These are phyloP conservation scores for Ashinkailepas kermadecensis DNA, from an alignment of 2,888 invertebrate genomes.

Conservation along the genomic window DNA sequence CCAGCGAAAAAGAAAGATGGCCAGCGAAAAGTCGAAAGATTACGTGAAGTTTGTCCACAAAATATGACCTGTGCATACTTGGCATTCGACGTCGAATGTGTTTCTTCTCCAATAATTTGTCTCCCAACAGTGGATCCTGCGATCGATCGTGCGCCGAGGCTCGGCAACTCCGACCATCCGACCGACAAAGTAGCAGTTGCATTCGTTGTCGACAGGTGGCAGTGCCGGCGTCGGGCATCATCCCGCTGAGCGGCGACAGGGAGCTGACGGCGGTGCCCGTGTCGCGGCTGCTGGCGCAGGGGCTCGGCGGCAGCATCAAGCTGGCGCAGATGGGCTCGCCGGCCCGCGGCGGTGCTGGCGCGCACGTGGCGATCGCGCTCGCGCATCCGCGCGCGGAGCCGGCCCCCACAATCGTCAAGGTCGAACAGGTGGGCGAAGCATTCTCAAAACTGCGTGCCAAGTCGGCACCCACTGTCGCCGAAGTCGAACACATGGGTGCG, in stretches of 20 bases:
- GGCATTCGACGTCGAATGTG: too few species aligned
- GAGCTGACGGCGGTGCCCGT: conserved; percentile 20
- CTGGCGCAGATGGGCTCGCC: not conserved
- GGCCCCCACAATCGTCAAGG: not conserved
- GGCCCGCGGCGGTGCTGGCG: not conserved
- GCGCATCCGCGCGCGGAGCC: not conserved
- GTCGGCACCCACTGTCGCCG: too few species aligned
- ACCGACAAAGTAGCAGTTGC: not conserved
- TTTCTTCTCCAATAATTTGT: too few species aligned
- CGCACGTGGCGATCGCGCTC: not conserved
- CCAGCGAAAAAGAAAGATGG: too few species aligned
- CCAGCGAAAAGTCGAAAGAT: too few species aligned
- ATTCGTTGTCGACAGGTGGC: not conserved
- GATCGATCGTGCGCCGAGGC: too few species aligned
- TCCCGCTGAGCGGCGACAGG: conserved; percentile 13
- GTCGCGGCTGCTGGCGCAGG: conserved; percentile 15
- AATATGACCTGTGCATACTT: too few species aligned
- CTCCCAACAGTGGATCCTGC: too few species aligned
- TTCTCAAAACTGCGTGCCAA: too few species aligned
- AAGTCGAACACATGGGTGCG: too few species aligned
- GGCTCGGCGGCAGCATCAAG: not conserved
- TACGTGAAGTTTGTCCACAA: too few species aligned
- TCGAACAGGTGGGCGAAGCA: not conserved
- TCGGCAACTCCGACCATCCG: too few species aligned
- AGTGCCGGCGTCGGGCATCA: conserved; percentile 19